Evolutionary conservation across 2,888 invertebrate genomes (phyloP).

Genomic region (Luperina testacea): DNA sequence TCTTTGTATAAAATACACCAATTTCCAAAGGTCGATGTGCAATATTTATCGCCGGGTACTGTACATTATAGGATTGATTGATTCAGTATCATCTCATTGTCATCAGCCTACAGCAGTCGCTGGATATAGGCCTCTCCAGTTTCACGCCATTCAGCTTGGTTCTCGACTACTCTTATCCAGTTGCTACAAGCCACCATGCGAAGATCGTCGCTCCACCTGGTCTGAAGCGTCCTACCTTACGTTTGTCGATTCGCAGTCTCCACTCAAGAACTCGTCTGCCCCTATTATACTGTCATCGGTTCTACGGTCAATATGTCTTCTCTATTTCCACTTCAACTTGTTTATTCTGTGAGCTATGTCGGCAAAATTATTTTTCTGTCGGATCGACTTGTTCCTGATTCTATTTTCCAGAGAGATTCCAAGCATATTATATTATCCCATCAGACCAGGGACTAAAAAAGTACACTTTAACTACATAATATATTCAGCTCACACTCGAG

Average conservation of each 20-base stretch:
- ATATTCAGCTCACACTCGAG: slow-evolving; percentile 41
- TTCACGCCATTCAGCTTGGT: neutral
- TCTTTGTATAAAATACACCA: too few species aligned
- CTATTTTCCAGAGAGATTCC: neutral
- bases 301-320: neutral
- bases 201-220: neutral
- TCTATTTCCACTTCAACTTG: neutral
- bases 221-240: neutral
- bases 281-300: neutral
- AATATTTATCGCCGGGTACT: too few species aligned
- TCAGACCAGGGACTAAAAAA: neutral
- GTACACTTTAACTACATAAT: slow-evolving; percentile 6
- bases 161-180: neutral
- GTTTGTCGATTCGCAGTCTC: neutral
- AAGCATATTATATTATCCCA: neutral
- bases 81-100: neutral
- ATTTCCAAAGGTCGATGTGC: too few species aligned
- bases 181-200: neutral
- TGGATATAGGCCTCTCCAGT: neutral
- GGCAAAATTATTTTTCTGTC: neutral
- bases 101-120: neutral
- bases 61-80: neutral
- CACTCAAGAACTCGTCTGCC: neutral
- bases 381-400: neutral
- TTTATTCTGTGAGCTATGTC: neutral